Conservation (phyloP, 2,113 vertebrate species). For the Plecturocebus donacophilus region DNA sequence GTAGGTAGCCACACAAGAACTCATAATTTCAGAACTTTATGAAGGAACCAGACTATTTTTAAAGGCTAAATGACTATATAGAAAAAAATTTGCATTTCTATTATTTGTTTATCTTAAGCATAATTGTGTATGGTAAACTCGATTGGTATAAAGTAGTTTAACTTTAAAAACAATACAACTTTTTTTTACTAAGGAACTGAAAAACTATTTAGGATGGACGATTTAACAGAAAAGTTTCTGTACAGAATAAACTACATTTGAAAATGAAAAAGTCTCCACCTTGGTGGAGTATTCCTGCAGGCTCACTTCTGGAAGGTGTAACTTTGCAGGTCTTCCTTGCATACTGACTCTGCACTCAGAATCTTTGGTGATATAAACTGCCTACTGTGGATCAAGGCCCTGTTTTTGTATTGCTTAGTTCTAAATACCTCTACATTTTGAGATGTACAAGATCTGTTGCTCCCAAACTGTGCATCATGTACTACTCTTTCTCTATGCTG, state of each 20-base stretch:
- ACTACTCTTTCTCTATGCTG: not conserved
- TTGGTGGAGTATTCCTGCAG: not conserved
- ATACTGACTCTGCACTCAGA: not conserved
- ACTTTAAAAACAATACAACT: not conserved
- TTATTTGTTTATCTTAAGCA: not conserved
- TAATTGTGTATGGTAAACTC: not conserved
- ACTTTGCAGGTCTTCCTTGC: not conserved
- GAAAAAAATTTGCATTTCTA: not conserved
- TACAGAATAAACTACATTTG: not conserved
- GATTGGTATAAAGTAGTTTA: not conserved
- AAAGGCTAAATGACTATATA: not conserved
- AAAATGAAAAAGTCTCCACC: not conserved
- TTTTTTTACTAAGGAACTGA: not conserved
- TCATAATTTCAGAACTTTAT: not conserved
- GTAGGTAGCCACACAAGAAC: not conserved
- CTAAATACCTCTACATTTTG: not conserved
- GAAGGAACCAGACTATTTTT: not conserved
- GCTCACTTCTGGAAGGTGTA: not conserved
- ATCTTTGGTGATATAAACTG: not conserved
- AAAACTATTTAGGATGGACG: not conserved
- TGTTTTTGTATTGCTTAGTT: not conserved
- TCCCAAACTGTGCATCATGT: not conserved
- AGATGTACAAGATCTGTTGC: not conserved
- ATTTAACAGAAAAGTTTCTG: not conserved
- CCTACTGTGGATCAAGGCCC: accelerated